A percentile compares a stretch with the other conserved stretches of the same genome.
phyloP scores from a whole-genome alignment of 2,888 invertebrate species.

The Clostera curtula region DNA sequence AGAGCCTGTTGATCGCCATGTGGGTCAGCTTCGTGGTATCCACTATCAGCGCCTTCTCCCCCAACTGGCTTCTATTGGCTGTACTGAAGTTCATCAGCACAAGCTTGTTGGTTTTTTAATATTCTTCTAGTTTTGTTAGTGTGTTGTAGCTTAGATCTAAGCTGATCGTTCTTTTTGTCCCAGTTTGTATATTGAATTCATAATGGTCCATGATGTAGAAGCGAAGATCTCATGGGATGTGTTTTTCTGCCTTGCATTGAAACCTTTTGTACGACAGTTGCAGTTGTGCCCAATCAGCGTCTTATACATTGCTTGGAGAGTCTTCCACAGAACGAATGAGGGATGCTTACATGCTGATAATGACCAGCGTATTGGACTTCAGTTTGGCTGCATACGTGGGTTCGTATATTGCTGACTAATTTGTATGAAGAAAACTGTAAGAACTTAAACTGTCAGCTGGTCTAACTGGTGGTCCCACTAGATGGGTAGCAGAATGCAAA shows the following conservation, averaged over 20 bases:
- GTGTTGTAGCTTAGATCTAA: too few relatives aligned
- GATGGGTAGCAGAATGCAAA: too few relatives aligned
- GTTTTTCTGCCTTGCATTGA: too few relatives aligned
- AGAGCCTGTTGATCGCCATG: constrained; percentile 31
- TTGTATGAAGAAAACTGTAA: too few relatives aligned
- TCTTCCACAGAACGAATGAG: constrained; percentile 37
- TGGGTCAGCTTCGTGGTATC: constrained; percentile 31
- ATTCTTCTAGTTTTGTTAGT: neutral
- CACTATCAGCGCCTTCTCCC: constrained; percentile 34
- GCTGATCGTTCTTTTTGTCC: too few relatives aligned
- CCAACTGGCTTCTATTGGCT: constrained; percentile 41
- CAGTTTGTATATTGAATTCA: too few relatives aligned
- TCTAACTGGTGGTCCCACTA: too few relatives aligned
- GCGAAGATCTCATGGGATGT: too few relatives aligned
- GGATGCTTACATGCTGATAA: constrained; percentile 36
- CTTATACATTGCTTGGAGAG: constrained; percentile 68
- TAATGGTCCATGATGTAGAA: too few relatives aligned
- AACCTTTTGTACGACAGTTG: constrained; percentile 22
- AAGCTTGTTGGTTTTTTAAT: constrained; percentile 32
- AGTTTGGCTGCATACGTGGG: constrained; percentile 28
- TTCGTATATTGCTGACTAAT: constrained; percentile 15
- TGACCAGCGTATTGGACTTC: constrained; percentile 34
- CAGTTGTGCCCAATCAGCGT: constrained; percentile 54
- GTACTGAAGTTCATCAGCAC: constrained; percentile 37
- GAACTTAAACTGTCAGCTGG: too few relatives aligned